Evolutionary conservation across 2,113 vertebrate species (phyloP), one percentile per base, ranked within the genome.

Genomic region (Nannobrachium achirus): DNA sequence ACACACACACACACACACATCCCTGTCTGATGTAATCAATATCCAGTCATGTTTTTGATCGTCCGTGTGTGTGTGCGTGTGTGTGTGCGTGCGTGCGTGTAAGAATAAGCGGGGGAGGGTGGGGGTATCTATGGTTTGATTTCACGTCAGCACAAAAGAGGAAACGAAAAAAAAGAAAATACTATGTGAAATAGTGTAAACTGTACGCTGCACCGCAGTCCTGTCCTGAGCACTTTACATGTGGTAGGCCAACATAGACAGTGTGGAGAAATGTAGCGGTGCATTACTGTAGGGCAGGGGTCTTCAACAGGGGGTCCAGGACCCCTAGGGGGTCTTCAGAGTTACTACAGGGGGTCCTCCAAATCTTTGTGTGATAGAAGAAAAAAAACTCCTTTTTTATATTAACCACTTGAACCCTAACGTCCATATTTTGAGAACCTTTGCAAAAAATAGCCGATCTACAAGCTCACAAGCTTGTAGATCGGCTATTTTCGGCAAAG

Each of bases 191-290:
- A 81, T 51, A 83, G n/a, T n/a, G n/a, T n/a, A n/a, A 67, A 82
- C 85, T 86, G 80, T 81, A 85, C 8, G 58, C 80, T 79, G 76
- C 73, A 83, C 86, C 82, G 69, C 66, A 68, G 77, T 89, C 78
- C 71, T 86, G 86, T 91, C 83, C 87, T 79, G 81, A 88, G 90
- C 91, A 92, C 92, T 91, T 92, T 91, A 81, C 82, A 73, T 82
- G 72, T 83, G 70, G 82, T 89, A 85, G 85, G 78, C 81, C 78
- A 70, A 89, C 74, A 73, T 51, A 78, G 76, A 75, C 45, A 70
- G 75, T 75, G 73, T 76, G 56, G 69, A 71, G 76, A 33, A 74
- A 89, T 89, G 89, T 91, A 92, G 85, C 89, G 86, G 78, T 85
- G 82, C 84, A 84, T 77, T 86, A 83, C 79, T 83, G 66, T 84